A percentile compares a stretch with the other conserved stretches of the same genome.
Conservation (phyloP, 2,113 vertebrate genomes). For the Tachuris rubrigastra region DNA sequence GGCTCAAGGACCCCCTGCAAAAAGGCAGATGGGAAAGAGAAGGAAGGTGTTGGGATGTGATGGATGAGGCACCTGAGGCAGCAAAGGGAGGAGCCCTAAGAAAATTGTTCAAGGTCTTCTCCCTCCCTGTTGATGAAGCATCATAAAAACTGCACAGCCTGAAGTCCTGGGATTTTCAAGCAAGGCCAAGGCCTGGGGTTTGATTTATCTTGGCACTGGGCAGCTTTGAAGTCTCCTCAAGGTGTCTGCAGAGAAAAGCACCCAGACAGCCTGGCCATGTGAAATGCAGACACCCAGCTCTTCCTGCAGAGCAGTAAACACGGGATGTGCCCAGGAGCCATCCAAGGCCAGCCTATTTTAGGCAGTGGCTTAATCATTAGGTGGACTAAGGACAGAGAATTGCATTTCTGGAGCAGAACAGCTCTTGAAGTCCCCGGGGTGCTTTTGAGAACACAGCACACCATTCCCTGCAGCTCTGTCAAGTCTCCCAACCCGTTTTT, state of each 20-base stretch:
- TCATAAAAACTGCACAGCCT: background rate
- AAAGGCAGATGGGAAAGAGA: background rate
- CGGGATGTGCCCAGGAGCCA: background rate
- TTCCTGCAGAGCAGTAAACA: background rate
- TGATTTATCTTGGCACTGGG: background rate
- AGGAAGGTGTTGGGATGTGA: background rate
- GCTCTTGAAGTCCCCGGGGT: background rate
- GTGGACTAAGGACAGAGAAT: background rate
- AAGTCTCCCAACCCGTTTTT: background rate
- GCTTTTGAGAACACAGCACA: background rate
- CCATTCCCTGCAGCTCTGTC: background rate
- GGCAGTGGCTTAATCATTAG: background rate
- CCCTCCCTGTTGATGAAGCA: background rate
- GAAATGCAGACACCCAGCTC: background rate
- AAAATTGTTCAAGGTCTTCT: background rate
- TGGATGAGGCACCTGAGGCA: background rate
- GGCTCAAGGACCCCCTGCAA: too few species aligned
- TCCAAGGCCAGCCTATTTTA: background rate
- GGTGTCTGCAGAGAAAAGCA: background rate
- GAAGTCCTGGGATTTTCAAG: background rate
- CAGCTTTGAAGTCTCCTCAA: background rate
- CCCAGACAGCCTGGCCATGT: background rate
- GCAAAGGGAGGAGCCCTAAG: background rate
- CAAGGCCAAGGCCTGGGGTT: background rate
- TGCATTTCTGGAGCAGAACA: background rate